Evolutionary conservation across 2,888 invertebrate species (phyloP).

Genomic region (Caenorhabditis plicata): DNA sequence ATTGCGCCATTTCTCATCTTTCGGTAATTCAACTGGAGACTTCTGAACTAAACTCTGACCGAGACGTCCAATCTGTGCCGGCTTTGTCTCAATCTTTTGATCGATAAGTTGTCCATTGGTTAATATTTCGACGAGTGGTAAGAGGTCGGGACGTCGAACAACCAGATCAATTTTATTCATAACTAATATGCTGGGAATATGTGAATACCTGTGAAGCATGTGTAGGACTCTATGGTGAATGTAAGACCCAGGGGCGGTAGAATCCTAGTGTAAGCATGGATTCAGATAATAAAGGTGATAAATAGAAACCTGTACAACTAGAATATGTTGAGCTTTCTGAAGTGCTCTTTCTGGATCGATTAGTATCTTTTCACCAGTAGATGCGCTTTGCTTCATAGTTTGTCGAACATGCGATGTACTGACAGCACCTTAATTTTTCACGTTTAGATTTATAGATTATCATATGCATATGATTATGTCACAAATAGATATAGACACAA

Average conservation of each 20-base stretch:
- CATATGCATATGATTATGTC: no score
- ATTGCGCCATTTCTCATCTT: slow-evolving; percentile 53
- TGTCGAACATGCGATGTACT: slow-evolving; percentile 56
- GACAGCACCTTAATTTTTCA: no score
- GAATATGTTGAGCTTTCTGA: slow-evolving; percentile 55
- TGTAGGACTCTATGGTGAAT: slow-evolving; percentile 63
- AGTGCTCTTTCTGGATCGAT: slow-evolving; percentile 60
- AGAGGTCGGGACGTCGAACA: slow-evolving; percentile 73
- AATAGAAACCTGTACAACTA: slow-evolving; percentile 55
- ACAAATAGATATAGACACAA: no score
- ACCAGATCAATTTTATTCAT: slow-evolving; percentile 80
- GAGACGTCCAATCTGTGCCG: slow-evolving; percentile 37
- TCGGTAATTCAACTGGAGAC: slow-evolving; percentile 4
- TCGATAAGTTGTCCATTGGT: slow-evolving; percentile 27
- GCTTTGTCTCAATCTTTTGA: slow-evolving; percentile 24
- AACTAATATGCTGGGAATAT: slow-evolving; percentile 74
- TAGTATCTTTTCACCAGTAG: slow-evolving; percentile 43
- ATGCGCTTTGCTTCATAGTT: slow-evolving; percentile 28
- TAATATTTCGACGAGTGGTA: slow-evolving; percentile 73
- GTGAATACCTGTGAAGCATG: slow-evolving; percentile 58
- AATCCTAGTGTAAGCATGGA: slow-evolving; percentile 39
- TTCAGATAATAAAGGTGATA: neutral
- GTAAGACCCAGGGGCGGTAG: slow-evolving; percentile 57
- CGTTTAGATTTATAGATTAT: no score
- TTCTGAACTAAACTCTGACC: slow-evolving; percentile 22